Evolutionary conservation across 2,113 vertebrate genomes (phyloP), one percentile per base, ranked within the genome.

Genomic region (Psittacus erithacus): DNA sequence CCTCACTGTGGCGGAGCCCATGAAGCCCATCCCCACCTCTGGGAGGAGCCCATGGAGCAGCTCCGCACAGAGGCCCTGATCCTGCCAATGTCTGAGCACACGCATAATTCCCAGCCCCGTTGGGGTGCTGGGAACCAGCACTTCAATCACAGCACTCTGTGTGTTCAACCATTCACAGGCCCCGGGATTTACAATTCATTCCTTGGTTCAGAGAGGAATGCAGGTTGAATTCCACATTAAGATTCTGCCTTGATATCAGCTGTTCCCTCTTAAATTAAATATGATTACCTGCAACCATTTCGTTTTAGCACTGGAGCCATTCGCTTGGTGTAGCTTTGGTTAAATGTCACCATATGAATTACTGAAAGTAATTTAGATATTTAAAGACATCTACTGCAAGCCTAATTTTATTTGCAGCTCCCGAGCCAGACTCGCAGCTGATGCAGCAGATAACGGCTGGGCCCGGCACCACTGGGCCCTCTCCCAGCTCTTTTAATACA

Each of bases 261-360:
- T 95, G 70, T 91, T 92, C 63, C 53, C 67, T 96, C 88, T 88
- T 90, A 92, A 91, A 91, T 95, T 80, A 91, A 94, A 86, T 80
- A 92, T 90, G 91, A 94, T 92, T 95, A 97, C 93, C 93, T 96
- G 92, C 92, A 94, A 95, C 92, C 79, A 93, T 88, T 96, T 96
- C 90, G 90, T 96, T 93, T 92, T n/a, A 86, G 94, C 83, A 49
- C 80, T 81, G 92, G 88, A 96, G 94, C 88, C 33, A 7, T 93
- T 95, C 82, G 77, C 94, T 92, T 82, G 88, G 73, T 9, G 50
- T 95, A 93, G 82, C 92, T 93, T 80, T 95, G 92, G 96, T 95
- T 93, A 96, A 97, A 97, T 96, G 96, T 96, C 95, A 96, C 94
- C 90, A 86, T 95, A 92, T 90, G 96, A 95, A 90, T 95, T 94